Evolutionary conservation across 1,140 invertebrate genomes (phyloP).

Genomic region (Chionoecetes opilio): DNA sequence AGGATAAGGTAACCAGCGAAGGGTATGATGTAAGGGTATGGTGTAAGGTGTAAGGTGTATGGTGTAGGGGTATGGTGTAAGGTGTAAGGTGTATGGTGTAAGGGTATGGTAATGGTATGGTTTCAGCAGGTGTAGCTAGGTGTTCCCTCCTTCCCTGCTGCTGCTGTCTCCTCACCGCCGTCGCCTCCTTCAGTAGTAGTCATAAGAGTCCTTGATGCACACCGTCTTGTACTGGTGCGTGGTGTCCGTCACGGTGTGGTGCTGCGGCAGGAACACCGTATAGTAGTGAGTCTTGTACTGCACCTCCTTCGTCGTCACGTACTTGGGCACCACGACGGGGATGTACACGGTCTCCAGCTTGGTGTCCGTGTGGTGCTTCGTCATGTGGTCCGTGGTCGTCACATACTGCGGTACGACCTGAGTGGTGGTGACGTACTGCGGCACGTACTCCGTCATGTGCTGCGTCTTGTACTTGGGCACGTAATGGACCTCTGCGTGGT

Average conservation of each 20-base stretch:
- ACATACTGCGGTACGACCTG: not conserved
- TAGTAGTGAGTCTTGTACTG: not conserved
- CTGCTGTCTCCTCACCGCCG: not conserved
- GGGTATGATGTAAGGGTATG: too few relatives aligned
- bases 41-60: too few relatives aligned
- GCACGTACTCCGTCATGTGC: not conserved
- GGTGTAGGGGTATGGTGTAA: too few relatives aligned
- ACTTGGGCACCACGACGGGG: not conserved
- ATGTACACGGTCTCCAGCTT: not conserved
- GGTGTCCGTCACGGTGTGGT: not conserved
- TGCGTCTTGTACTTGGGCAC: not conserved
- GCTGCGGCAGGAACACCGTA: not conserved
- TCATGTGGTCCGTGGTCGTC: not conserved
- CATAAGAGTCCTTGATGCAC: not conserved
- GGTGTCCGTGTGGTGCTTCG: not conserved
- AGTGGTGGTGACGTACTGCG: not conserved
- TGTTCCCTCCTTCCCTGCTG: not conserved
- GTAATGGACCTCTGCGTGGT: not conserved
- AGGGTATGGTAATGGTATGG: too few relatives aligned
- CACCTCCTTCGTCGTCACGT: not conserved
- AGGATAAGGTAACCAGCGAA: too few relatives aligned
- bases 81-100: too few relatives aligned
- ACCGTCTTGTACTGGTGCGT: not conserved
- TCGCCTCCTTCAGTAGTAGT: conserved; percentile 1
- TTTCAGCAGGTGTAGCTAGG: not conserved